These are phyloP conservation scores for Echeneis naucrates DNA, from an alignment of 2,797 vertebrate species.

Conservation along the genomic window DNA sequence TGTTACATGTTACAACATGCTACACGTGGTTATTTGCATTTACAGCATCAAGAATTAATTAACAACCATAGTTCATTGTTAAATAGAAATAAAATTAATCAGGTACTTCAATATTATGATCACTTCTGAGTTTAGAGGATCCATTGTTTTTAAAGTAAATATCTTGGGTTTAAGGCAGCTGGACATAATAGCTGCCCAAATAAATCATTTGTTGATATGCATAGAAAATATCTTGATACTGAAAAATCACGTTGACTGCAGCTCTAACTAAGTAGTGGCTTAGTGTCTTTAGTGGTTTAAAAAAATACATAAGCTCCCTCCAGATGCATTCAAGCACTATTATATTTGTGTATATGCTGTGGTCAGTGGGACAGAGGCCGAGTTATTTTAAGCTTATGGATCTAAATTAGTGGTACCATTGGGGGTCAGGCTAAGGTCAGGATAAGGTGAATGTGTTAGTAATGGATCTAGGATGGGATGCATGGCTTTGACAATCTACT, in stretches of 20 bases:
- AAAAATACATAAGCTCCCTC: neutral
- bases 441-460: constrained; percentile 39
- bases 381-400: constrained; percentile 17
- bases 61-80: too few relatives aligned
- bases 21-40: too few relatives aligned
- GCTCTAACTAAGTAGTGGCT: neutral
- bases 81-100: neutral
- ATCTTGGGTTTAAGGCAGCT: neutral
- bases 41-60: too few relatives aligned
- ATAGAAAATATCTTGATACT: neutral
- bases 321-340: neutral
- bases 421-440: constrained; percentile 19
- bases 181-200: neutral
- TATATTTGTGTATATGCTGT: neutral
- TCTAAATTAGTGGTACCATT: constrained; percentile 7
- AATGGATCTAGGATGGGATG: constrained; percentile 35
- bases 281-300: neutral
- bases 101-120: too few relatives aligned
- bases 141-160: neutral
- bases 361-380: neutral
- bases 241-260: neutral
- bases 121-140: too few relatives aligned
- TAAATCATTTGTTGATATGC: neutral
- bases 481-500: constrained; percentile 57
- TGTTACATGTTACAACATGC: neutral